These are phyloP conservation scores for Macroglossus sobrinus DNA, from an alignment of 2,113 vertebrate genomes.

Conservation along the genomic window DNA sequence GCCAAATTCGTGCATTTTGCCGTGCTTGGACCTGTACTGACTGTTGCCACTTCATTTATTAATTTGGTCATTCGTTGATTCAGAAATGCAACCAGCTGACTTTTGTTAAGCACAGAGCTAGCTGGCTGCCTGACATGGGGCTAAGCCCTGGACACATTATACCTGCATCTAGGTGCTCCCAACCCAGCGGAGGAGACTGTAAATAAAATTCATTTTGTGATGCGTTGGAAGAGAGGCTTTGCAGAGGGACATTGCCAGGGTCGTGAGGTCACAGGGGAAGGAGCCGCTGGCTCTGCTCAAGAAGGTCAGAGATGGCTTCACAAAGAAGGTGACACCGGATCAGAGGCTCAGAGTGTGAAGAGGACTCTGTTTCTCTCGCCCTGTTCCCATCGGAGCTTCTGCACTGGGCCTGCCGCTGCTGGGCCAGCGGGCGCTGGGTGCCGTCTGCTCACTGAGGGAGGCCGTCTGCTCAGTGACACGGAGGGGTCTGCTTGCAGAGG, in stretches of 20 bases:
- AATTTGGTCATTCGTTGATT: not conserved
- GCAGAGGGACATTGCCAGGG: not conserved
- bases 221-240: not conserved
- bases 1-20: not conserved
- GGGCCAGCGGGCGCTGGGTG: fast-evolving
- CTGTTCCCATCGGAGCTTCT: not conserved
- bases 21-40: not conserved
- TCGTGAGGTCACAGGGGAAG: fast-evolving
- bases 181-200: not conserved
- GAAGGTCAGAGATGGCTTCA: not conserved
- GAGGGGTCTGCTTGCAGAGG: not conserved
- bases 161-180: too few relatives aligned
- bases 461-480: not conserved
- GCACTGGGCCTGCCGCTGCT: fast-evolving
- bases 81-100: not conserved
- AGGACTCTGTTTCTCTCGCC: not conserved
- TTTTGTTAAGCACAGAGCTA: fast-evolving
- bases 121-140: not conserved
- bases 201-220: not conserved
- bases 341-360: not conserved
- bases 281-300: not conserved
- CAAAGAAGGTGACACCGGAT: not conserved
- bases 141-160: not conserved
- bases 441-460: too few relatives aligned
- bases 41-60: not conserved